Evolutionary conservation across 2,113 vertebrate species (phyloP), one percentile per base, ranked within the genome.

Genomic region (Apteryx owenii): DNA sequence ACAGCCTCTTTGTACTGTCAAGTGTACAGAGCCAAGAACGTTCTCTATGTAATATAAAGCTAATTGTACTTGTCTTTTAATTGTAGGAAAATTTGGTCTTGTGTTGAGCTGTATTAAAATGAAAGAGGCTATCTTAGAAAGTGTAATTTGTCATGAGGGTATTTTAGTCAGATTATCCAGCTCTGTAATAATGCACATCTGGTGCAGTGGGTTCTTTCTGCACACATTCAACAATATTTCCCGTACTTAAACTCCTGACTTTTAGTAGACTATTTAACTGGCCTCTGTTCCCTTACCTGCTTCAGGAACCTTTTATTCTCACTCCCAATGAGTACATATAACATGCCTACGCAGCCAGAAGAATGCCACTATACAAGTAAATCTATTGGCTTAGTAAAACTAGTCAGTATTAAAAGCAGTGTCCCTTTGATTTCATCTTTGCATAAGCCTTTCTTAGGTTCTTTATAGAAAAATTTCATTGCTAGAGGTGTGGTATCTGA

Each of bases 11-110:
- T 66, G 42, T 42, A 7, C 64, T 20, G 22, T 4, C 4, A 6
- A 65, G 25, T 5, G 1, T 2, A 18, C 50, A 44, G 17, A 5
- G 17, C 3, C 28, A 7, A 8, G 15, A 19, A 44, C 20, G 58
- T 71, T 86, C 40, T 40, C 36, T 46, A 40, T 84, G 48, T 23
- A 36, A 16, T 8, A 31, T 28, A 25, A 31, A 36, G n/a, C 25
- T 58, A 36, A 5, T 19, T 61, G 73, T 62, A 60, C 12, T 0
- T 0, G 18, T 38, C 15, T 11, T 66, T 60, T 50, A 5, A 2
- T 25, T 68, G 31, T 2, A 54, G 64, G 46, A 40, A 66, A 60
- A 15, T 33, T 12, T 29, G 12, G 15, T 73, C 26, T 53, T 60
- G 14, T 11, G 6, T 0, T 83, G 62, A 77, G 36, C 42, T 80